Evolutionary conservation across 2,888 invertebrate species (phyloP).

Genomic region (Coenonympha arcania): DNA sequence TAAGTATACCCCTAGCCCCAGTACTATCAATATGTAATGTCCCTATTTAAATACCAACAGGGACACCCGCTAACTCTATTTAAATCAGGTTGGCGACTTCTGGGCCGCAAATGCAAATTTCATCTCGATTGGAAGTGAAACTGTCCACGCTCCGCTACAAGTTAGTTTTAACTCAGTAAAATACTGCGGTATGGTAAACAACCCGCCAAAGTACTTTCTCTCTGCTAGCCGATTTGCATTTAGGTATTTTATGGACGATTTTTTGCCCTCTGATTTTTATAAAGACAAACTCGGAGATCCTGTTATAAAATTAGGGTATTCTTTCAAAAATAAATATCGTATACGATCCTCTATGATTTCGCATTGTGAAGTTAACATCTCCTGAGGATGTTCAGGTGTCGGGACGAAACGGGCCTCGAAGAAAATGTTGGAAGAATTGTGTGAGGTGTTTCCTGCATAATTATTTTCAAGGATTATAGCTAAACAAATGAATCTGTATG

Average conservation of each 20-base stretch:
- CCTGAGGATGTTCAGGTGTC: too few species aligned
- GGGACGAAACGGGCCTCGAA: too few species aligned
- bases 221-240: constrained; percentile 3
- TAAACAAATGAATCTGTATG: too few species aligned
- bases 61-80: constrained; percentile 33
- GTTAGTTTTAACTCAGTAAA: constrained; percentile 18
- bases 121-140: constrained; percentile 53
- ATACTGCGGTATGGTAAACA: constrained; percentile 10
- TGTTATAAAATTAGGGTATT: too few species aligned
- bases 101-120: constrained; percentile 60
- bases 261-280: not conserved
- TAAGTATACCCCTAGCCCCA: too few species aligned
- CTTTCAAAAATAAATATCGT: too few species aligned
- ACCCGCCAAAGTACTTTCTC: constrained; percentile 1
- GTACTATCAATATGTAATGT: not conserved
- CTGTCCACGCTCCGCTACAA: constrained; percentile 33
- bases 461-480: too few species aligned
- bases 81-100: constrained; percentile 44
- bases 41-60: not conserved
- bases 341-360: too few species aligned
- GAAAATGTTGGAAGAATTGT: too few species aligned
- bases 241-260: not conserved
- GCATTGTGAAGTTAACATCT: too few species aligned
- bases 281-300: not conserved
- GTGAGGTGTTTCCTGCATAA: too few species aligned